Base-by-base conservation (phyloP, 2,888 invertebrate species). In the Tenthredo amoena region DNA sequence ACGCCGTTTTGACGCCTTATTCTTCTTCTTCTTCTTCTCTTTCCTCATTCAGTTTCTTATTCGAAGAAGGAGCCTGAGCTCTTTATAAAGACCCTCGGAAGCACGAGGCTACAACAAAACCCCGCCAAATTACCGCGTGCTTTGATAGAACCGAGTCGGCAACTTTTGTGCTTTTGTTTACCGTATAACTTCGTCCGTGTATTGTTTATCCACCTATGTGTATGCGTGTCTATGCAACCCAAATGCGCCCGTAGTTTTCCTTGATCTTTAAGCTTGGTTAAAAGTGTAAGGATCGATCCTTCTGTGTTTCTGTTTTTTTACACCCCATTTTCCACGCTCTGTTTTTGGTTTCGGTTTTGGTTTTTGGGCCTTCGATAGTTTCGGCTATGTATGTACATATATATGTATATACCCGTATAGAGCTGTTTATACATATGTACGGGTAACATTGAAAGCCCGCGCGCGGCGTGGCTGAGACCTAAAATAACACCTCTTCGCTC, bases 401-500 rank as follows among this genome's bases (percentile, higher is more conserved):
- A 50, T 37, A 7, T 9, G n/a, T 18, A 50, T 37, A 34, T 18
- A 34, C n/a, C 40, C 71, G 9, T 2, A 71, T 71, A 6, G 15
- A 68, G 5, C 68, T 34, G 15, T 68, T 18, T 3, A 1, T 21
- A 18, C 9, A 31, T 68, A 34, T 2, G 3, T 21, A 18, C 9
- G 21, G 15, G 18, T n/a, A 43, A 43, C 34, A n/a, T 40, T 34
- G 40, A 62, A 34, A 21, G 74, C 40, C 10, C 18, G 26, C 9
- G 18, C 37, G 37, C n/a, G 21, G 62, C 26, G 10, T 10, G 65
- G n/a, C 12, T 81, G 40, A 81, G 81, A 62, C 81, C 62, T 81
- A 81, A 81, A 81, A 81, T 81, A 81, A 81, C 81, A 81, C 83
- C 83, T 83, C 83, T 83, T 68, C 47, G 68, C 68, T 71, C 83